Percentiles rank a stretch among this genome's conserved stretches.
Conservation (phyloP, 37 sponge, comb jelly and placozoan species). For the Geodia barretti region DNA sequence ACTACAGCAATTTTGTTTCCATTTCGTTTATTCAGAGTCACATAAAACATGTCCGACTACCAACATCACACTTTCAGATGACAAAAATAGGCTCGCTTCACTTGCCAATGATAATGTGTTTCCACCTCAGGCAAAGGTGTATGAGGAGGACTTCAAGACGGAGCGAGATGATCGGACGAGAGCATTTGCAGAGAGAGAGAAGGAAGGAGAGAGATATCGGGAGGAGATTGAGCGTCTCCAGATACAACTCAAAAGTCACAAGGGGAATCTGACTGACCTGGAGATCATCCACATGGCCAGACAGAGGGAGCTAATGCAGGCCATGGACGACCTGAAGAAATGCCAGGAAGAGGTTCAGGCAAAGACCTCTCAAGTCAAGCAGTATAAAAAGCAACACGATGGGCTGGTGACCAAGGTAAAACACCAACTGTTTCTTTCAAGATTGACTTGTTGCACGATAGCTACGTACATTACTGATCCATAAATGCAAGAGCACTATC, state of each 20-base stretch:
- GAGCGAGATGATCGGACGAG: neutral
- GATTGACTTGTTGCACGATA: no score
- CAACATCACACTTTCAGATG: no score
- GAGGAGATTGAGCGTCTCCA: neutral
- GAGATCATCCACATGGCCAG: neutral
- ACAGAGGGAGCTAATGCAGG: neutral
- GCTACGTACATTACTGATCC: no score
- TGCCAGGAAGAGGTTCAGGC: neutral
- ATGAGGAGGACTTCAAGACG: constrained; percentile 1
- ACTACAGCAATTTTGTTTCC: no score
- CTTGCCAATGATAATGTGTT: no score
- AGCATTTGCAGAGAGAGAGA: neutral
- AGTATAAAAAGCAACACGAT: constrained; percentile 5
- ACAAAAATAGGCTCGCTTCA: no score
- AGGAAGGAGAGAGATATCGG: neutral
- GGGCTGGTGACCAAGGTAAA: neutral
- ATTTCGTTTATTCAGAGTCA: no score
- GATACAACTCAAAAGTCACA: neutral
- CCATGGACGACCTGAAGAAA: neutral
- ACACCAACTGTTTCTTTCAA: no score
- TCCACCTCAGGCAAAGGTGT: no score
- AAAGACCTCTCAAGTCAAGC: constrained; percentile 14
- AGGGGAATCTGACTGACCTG: neutral
- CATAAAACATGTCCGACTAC: no score
- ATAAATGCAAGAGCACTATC: no score